These are phyloP conservation scores for Parochlus steinenii DNA, from an alignment of 2,888 invertebrate species.

Conservation along the genomic window DNA sequence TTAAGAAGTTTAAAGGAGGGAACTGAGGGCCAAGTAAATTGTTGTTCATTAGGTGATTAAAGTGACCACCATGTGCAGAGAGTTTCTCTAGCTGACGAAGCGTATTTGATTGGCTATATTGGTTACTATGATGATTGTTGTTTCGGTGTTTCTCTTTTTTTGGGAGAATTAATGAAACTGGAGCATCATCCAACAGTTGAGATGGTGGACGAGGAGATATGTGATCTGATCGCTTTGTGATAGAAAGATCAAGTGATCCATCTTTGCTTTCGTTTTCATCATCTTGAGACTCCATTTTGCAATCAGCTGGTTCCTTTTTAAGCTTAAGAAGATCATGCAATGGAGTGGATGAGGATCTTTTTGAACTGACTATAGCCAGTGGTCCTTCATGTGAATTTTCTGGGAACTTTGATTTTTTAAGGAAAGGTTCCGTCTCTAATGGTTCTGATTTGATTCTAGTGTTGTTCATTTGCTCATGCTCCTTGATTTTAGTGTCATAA, in stretches of 20 bases:
- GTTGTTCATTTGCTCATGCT: slow-evolving; percentile 23
- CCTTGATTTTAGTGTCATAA: slow-evolving; percentile 21
- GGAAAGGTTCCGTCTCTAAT: slow-evolving; percentile 3
- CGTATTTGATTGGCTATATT: slow-evolving; percentile 48
- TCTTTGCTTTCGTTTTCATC: slow-evolving; percentile 18
- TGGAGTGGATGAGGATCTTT: slow-evolving; percentile 17
- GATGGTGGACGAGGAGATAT: too few relatives aligned
- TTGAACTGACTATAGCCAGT: slow-evolving; percentile 5
- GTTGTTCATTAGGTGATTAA: slow-evolving; percentile 15
- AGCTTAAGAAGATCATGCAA: too few relatives aligned
- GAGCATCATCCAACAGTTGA: slow-evolving; percentile 14
- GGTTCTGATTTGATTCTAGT: slow-evolving; percentile 15
- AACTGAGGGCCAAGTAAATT: slow-evolving; percentile 27
- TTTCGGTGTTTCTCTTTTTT: slow-evolving; percentile 17
- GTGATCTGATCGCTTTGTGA: slow-evolving; percentile 1
- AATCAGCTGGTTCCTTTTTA: slow-evolving; percentile 15
- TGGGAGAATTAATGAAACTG: slow-evolving; percentile 15
- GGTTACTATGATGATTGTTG: too few relatives aligned
- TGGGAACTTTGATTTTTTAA: slow-evolving; percentile 12
- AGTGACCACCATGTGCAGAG: slow-evolving; percentile 48
- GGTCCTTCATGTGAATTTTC: slow-evolving; percentile 8
- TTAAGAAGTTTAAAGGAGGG: slow-evolving; percentile 32
- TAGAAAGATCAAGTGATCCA: slow-evolving; percentile 13
- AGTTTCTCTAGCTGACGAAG: slow-evolving; percentile 62
- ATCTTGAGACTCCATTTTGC: slow-evolving; percentile 9